These are phyloP conservation scores for Scelioninae gen. 2 DNA, from an alignment of 2,888 invertebrate genomes.

Conservation along the genomic window DNA sequence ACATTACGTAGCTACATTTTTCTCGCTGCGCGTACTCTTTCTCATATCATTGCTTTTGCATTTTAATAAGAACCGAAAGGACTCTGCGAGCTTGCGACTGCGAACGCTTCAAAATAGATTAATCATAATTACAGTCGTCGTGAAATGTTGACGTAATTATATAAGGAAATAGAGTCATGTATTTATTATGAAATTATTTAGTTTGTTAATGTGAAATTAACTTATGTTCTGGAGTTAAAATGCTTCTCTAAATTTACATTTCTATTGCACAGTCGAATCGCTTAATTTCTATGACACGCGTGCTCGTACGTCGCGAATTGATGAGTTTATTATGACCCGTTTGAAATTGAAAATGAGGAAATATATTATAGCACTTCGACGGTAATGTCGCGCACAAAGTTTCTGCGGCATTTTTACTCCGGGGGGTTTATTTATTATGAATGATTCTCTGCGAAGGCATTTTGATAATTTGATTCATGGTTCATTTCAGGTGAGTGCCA, in stretches of 20 bases:
- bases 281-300: neutral
- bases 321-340: neutral
- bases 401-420: too few species aligned
- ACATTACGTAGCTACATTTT: too few species aligned
- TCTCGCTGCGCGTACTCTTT: too few species aligned
- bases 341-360: too few species aligned
- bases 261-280: neutral
- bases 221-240: neutral
- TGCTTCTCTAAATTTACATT: neutral
- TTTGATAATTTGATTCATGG: constrained; percentile 21
- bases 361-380: too few species aligned
- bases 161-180: neutral
- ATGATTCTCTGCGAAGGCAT: neutral
- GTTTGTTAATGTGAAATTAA: neutral
- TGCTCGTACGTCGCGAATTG: neutral
- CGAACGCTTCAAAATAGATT: neutral
- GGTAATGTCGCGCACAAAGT: too few species aligned
- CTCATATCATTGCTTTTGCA: too few species aligned
- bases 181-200: neutral
- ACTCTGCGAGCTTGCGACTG: neutral
- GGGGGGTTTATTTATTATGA: too few species aligned
- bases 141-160: neutral
- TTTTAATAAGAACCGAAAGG: too few species aligned
- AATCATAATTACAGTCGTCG: neutral
- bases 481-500: constrained; percentile 58